Conservation (phyloP, 2,888 invertebrate species). For the Scaptomyza caliginosa region DNA sequence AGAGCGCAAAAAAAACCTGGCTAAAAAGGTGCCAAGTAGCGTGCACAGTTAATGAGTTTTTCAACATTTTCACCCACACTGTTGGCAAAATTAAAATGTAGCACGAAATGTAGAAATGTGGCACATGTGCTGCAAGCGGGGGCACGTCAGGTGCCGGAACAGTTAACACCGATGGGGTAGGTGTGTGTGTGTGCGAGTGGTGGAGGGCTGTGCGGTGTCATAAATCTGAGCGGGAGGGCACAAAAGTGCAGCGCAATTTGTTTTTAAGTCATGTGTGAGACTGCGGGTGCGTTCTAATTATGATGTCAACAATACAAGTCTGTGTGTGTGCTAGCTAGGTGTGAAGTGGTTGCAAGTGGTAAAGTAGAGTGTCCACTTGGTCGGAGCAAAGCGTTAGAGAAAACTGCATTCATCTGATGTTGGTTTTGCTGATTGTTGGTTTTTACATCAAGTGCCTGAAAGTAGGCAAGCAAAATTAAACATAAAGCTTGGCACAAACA, state of each 20-base stretch:
- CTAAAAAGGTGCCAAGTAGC: slow-evolving; percentile 76
- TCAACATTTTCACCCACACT: slow-evolving; percentile 42
- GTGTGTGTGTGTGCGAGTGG: slow-evolving; percentile 27
- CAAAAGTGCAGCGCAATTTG: slow-evolving; percentile 75
- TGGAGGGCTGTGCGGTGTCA: slow-evolving; percentile 49
- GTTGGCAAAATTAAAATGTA: slow-evolving; percentile 67
- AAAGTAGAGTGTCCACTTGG: slow-evolving; percentile 59
- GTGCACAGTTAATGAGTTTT: slow-evolving; percentile 80
- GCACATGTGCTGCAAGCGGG: slow-evolving; percentile 44
- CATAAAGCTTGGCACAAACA: not conserved
- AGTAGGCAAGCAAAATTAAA: slow-evolving; percentile 52
- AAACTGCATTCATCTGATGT: slow-evolving; percentile 28
- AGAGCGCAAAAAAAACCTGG: slow-evolving; percentile 14
- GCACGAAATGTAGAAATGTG: slow-evolving; percentile 72
- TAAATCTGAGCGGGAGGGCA: slow-evolving; percentile 61
- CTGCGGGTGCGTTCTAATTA: slow-evolving; percentile 68
- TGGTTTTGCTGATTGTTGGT: slow-evolving; percentile 36
- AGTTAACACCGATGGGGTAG: slow-evolving; percentile 10
- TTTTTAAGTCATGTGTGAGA: slow-evolving; percentile 62
- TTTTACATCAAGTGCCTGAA: slow-evolving; percentile 41
- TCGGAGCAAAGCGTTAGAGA: not conserved
- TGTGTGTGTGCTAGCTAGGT: slow-evolving; percentile 18
- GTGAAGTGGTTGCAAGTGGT: slow-evolving; percentile 39
- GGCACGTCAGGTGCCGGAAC: slow-evolving; percentile 17
- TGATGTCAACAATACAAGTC: slow-evolving; percentile 65